Percentiles rank a stretch among this genome's conserved stretches.
These are phyloP conservation scores for Chauna torquata DNA, from an alignment of 2,113 vertebrate species.

Conservation along the genomic window DNA sequence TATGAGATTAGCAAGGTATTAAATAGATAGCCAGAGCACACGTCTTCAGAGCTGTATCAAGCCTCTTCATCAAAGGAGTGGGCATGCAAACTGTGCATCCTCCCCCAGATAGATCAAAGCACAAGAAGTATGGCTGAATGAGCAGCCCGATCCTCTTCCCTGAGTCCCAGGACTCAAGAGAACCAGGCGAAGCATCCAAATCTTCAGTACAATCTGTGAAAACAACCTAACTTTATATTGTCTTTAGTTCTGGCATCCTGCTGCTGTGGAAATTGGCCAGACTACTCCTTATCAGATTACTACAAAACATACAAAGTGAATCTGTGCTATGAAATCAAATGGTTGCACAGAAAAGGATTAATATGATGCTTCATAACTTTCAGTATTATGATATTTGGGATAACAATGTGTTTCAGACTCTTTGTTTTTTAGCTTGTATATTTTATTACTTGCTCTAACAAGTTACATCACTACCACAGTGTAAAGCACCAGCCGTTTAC, in stretches of 20 bases:
- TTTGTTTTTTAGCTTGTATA: not conserved
- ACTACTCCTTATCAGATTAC: not conserved
- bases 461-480: not conserved
- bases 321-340: not conserved
- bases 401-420: not conserved
- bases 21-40: not conserved
- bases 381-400: not conserved
- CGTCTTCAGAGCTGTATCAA: not conserved
- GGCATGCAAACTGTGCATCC: fast-evolving
- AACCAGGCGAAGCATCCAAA: not conserved
- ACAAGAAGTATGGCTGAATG: not conserved
- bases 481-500: not conserved
- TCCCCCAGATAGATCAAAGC: not conserved
- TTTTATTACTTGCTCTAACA: not conserved
- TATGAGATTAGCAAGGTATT: not conserved
- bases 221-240: not conserved
- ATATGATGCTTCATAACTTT: not conserved
- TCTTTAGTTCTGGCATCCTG: not conserved
- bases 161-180: not conserved
- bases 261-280: not conserved
- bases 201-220: not conserved
- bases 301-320: not conserved
- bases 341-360: not conserved
- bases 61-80: not conserved
- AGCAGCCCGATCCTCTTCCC: not conserved